A percentile compares a stretch with the other conserved stretches of the same genome.
Conservation (phyloP, 2,797 vertebrate genomes). For the Aythya fuligula region DNA sequence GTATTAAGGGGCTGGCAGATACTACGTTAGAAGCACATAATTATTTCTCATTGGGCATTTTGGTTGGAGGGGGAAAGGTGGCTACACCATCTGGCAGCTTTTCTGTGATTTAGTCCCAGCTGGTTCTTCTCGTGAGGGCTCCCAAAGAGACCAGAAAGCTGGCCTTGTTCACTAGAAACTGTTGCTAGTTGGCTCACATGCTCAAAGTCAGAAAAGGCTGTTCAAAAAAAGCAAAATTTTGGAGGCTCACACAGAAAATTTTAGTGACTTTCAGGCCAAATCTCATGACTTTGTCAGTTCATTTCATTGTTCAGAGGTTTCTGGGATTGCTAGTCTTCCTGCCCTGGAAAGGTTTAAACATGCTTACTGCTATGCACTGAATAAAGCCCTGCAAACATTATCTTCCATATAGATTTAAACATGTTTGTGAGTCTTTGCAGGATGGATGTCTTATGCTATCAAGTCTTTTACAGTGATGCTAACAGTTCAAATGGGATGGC, state of each 20-base stretch:
- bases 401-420: not conserved
- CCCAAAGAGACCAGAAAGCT: constrained; percentile 51
- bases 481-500: not conserved
- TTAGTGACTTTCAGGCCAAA: constrained; percentile 19
- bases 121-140: constrained; percentile 50
- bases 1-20: not conserved
- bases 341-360: not conserved
- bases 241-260: constrained; percentile 13
- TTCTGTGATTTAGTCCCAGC: constrained; percentile 59
- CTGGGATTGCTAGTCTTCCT: not conserved
- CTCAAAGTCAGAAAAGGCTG: constrained; percentile 20
- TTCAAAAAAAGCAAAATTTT: constrained; percentile 32
- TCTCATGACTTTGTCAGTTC: not conserved
- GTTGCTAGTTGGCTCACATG: constrained; percentile 7
- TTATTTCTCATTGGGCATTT: constrained; percentile 49
- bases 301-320: not conserved
- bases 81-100: constrained; percentile 53
- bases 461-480: not conserved
- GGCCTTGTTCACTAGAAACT: constrained; percentile 28
- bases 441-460: not conserved
- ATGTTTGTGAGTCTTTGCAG: not conserved
- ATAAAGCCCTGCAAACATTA: not conserved
- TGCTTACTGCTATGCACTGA: not conserved
- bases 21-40: not conserved
- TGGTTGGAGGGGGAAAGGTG: constrained; percentile 49